A percentile compares a stretch with the other conserved stretches of the same genome.
Evolutionary conservation across 2,797 vertebrate genomes (phyloP).

Genomic region (Austrolebias charrua): DNA sequence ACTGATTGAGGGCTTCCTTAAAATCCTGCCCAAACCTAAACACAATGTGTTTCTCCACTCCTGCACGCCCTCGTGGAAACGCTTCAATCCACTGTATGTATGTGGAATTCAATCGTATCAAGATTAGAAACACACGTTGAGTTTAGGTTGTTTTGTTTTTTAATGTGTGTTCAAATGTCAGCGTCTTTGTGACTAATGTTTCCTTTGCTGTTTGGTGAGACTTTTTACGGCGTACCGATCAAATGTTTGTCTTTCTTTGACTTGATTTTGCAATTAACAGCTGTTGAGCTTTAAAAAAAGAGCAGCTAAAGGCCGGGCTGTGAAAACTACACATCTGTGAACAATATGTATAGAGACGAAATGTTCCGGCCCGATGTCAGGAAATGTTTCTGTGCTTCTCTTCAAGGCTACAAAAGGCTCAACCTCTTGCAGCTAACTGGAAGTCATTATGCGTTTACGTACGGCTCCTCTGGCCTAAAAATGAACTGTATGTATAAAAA

Average conservation of each 20-base stretch:
- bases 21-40: constrained; percentile 74
- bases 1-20: constrained; percentile 78
- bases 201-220: constrained; percentile 38
- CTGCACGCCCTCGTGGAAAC: constrained; percentile 66
- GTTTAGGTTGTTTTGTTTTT: constrained; percentile 24
- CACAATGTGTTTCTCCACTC: constrained; percentile 72
- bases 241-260: constrained; percentile 36
- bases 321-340: constrained; percentile 70
- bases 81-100: constrained; percentile 41
- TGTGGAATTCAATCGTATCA: constrained; percentile 52
- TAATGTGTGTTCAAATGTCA: constrained; percentile 46
- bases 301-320: constrained; percentile 16
- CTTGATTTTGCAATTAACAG: constrained; percentile 65
- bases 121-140: constrained; percentile 55
- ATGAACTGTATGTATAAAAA: constrained; percentile 24
- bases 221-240: constrained; percentile 26
- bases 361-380: constrained; percentile 48
- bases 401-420: constrained; percentile 52
- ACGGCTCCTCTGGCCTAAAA: constrained; percentile 14
- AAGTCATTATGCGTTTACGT: constrained; percentile 46
- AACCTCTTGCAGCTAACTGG: constrained; percentile 38
- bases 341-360: constrained; percentile 60
- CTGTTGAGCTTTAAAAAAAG: constrained; percentile 55
- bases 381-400: constrained; percentile 57
- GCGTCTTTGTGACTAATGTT: constrained; percentile 45